Conservation (phyloP, 2,797 vertebrate genomes). For the Halcyon badia region DNA sequence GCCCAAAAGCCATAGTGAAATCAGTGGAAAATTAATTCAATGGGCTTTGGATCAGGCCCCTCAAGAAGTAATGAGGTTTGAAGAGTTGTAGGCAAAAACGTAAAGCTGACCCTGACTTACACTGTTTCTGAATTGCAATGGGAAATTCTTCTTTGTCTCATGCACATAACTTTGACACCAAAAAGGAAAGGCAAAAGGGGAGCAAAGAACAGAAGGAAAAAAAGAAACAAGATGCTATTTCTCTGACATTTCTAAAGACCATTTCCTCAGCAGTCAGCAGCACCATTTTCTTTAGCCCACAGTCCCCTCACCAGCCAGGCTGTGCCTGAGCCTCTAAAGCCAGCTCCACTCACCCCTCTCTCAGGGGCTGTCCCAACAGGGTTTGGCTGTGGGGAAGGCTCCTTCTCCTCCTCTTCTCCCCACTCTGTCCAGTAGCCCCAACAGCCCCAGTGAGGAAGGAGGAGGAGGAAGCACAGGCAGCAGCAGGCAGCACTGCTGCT, state of each 20-base stretch:
- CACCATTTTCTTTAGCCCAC: not conserved
- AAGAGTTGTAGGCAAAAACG: not conserved
- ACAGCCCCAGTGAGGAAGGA: not conserved
- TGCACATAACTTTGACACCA: fast-evolving
- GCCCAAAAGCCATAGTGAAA: not conserved
- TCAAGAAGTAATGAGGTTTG: fast-evolving
- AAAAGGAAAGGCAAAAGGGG: not conserved
- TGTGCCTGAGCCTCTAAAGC: not conserved
- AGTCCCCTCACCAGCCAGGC: not conserved
- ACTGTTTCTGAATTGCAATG: fast-evolving
- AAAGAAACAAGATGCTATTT: not conserved
- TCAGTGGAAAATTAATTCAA: not conserved
- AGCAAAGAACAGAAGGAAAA: not conserved
- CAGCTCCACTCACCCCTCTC: fast-evolving
- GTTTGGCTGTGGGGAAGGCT: not conserved
- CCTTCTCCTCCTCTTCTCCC: not conserved
- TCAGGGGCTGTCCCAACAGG: not conserved
- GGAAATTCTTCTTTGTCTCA: not conserved
- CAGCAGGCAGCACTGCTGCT: fast-evolving
- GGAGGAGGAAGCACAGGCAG: not conserved
- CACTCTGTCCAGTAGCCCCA: not conserved
- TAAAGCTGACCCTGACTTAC: not conserved
- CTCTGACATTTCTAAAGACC: not conserved
- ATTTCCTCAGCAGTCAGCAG: not conserved
- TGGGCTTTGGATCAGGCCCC: not conserved